phyloP scores from a whole-genome alignment of 2,113 vertebrate genomes.

The Labeo rohita region DNA sequence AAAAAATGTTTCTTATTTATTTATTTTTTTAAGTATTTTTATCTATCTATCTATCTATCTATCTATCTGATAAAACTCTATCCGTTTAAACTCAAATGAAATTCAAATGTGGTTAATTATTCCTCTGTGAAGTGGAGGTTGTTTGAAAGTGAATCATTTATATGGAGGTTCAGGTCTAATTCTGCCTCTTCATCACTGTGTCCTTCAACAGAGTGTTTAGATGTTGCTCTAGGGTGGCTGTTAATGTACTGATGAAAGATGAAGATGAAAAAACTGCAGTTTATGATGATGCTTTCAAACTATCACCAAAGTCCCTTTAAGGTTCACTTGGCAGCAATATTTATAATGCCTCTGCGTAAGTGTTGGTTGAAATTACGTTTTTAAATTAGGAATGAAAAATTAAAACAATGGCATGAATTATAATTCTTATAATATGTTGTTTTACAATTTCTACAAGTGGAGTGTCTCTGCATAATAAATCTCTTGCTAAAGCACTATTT shows the following conservation, averaged over 20 bases:
- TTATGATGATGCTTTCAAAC: neutral
- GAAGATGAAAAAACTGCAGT: neutral
- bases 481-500: neutral
- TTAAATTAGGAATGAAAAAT: neutral
- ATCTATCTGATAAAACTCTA: neutral
- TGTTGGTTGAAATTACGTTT: neutral
- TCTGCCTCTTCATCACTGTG: neutral
- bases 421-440: too few relatives aligned
- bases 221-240: neutral
- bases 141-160: neutral
- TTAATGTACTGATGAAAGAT: neutral
- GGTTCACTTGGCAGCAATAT: neutral
- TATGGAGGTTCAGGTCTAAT: neutral
- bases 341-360: neutral
- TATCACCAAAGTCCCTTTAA: neutral
- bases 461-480: neutral
- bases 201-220: neutral
- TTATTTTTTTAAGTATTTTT: too few relatives aligned
- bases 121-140: neutral
- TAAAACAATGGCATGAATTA: too few relatives aligned
- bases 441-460: too few relatives aligned
- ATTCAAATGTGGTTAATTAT: neutral
- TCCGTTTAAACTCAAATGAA: neutral
- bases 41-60: neutral
- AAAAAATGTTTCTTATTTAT: too few relatives aligned